Evolutionary conservation across 2,888 invertebrate species (phyloP).

Genomic region (Hirtodrosophila histrioides): DNA sequence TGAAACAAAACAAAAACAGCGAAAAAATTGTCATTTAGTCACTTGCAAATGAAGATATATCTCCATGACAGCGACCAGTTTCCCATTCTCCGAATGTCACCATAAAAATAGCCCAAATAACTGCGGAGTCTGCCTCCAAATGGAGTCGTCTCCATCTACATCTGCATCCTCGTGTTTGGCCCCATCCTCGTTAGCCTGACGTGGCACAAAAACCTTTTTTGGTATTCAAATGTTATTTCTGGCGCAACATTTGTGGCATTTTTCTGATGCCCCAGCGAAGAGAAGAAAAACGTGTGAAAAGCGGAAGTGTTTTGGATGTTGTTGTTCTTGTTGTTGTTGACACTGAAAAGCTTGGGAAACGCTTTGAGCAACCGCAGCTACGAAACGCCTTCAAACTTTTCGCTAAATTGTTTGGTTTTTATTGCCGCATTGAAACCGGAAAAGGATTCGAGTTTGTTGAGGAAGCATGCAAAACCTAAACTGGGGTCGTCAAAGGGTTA

Average conservation of each 20-base stretch:
- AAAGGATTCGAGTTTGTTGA: slow-evolving; percentile 47
- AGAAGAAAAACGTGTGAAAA: slow-evolving; percentile 63
- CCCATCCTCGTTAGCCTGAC: slow-evolving; percentile 49
- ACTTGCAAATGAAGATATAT: slow-evolving; percentile 53
- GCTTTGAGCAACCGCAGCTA: slow-evolving; percentile 55
- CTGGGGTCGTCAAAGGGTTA: slow-evolving; percentile 34
- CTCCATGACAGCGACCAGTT: slow-evolving; percentile 9
- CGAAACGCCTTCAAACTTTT: slow-evolving; percentile 56
- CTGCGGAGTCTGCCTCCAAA: slow-evolving; percentile 29
- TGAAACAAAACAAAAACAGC: slow-evolving; percentile 15
- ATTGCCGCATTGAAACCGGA: slow-evolving; percentile 43
- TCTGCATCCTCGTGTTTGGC: slow-evolving; percentile 18
- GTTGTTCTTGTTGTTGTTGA: slow-evolving; percentile 44
- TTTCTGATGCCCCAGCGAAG: slow-evolving; percentile 16
- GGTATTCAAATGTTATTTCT: slow-evolving; percentile 75
- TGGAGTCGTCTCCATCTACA: slow-evolving; percentile 54
- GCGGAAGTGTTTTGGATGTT: slow-evolving; percentile 58
- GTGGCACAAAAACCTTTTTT: slow-evolving; percentile 67
- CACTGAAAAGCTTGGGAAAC: slow-evolving; percentile 43
- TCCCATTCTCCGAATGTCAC: slow-evolving; percentile 16
- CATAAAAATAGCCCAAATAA: slow-evolving; percentile 43
- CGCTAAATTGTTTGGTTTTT: slow-evolving; percentile 48
- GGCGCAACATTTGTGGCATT: slow-evolving; percentile 68
- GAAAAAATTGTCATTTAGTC: slow-evolving; percentile 61
- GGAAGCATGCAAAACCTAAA: slow-evolving; percentile 24